Percentiles rank a stretch among this genome's conserved stretches.
These are phyloP conservation scores for Drosophila villosipedis DNA, from an alignment of 2,888 invertebrate species.

Conservation along the genomic window DNA sequence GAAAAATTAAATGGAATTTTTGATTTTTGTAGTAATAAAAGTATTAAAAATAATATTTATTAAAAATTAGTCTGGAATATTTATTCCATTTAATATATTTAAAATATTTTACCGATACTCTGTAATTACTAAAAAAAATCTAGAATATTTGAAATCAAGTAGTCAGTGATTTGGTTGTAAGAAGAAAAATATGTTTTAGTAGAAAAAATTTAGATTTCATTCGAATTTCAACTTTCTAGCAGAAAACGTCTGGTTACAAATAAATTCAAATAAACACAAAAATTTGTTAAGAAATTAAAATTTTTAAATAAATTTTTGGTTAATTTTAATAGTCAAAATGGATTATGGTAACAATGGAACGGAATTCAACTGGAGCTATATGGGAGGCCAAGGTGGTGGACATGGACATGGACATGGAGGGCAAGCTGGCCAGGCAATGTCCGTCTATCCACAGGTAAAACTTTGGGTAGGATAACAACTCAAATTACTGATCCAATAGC, in stretches of 20 bases:
- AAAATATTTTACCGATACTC: neutral
- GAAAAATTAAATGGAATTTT: too few relatives aligned
- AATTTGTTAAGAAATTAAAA: constrained; percentile 12
- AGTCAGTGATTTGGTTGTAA: neutral
- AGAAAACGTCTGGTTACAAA: constrained; percentile 30
- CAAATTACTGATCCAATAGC: neutral
- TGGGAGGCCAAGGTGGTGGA: constrained; percentile 21
- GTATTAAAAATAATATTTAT: neutral
- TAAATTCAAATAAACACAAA: constrained; percentile 9
- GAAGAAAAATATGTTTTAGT: neutral
- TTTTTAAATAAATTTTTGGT: constrained; percentile 23
- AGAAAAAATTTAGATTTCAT: constrained; percentile 20
- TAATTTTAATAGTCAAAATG: constrained; percentile 33
- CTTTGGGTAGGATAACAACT: accelerated
- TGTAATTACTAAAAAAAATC: neutral
- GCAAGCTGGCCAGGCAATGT: constrained; percentile 1
- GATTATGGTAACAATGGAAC: constrained; percentile 52
- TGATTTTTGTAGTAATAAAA: neutral
- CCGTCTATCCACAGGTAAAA: constrained; percentile 53
- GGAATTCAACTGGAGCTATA: constrained; percentile 65
- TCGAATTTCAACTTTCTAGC: constrained; percentile 31
- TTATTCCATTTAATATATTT: neutral
- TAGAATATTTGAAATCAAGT: neutral
- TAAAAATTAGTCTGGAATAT: neutral
- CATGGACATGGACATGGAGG: constrained; percentile 7